Percentiles rank a stretch among this genome's conserved stretches.
Evolutionary conservation across 2,113 vertebrate genomes (phyloP).

Genomic region (Seriola dumerili): DNA sequence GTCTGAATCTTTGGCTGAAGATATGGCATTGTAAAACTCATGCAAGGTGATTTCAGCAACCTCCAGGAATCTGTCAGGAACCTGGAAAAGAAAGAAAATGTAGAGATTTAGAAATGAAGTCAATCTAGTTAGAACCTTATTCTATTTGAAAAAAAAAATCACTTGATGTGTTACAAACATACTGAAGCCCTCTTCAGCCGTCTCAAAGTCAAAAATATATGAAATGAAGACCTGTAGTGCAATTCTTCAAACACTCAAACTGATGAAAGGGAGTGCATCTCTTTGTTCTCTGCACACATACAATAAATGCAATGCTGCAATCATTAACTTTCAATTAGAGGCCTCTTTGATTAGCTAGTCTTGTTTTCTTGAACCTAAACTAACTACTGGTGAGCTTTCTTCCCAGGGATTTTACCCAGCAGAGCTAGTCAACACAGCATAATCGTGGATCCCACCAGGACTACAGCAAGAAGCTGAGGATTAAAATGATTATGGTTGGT

Average conservation of each 20-base stretch:
- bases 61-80: slow-evolving; percentile 94
- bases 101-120: not conserved
- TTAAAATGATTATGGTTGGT: not conserved
- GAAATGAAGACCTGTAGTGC: slow-evolving; percentile 50
- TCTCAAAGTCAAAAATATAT: slow-evolving; percentile 48
- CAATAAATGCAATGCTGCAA: slow-evolving; percentile 68
- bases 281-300: slow-evolving; percentile 77
- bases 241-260: slow-evolving; percentile 68
- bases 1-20: slow-evolving; percentile 90
- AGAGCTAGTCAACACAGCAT: slow-evolving; percentile 10
- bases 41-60: slow-evolving; percentile 92
- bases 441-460: slow-evolving; percentile 4
- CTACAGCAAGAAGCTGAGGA: not conserved
- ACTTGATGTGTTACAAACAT: not conserved
- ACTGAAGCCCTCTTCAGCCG: slow-evolving; percentile 2
- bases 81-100: slow-evolving; percentile 79
- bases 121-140: slow-evolving; percentile 24
- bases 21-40: slow-evolving; percentile 94
- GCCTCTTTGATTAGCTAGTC: slow-evolving; percentile 73
- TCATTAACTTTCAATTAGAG: slow-evolving; percentile 67
- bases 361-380: slow-evolving; percentile 57
- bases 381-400: slow-evolving; percentile 29
- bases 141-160: not conserved
- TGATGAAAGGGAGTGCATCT: slow-evolving; percentile 73
- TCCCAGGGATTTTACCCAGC: slow-evolving; percentile 23